Percentiles rank a stretch among this genome's conserved stretches.
Evolutionary conservation across 2,888 invertebrate species (phyloP).

Genomic region (Fragum sueziense): DNA sequence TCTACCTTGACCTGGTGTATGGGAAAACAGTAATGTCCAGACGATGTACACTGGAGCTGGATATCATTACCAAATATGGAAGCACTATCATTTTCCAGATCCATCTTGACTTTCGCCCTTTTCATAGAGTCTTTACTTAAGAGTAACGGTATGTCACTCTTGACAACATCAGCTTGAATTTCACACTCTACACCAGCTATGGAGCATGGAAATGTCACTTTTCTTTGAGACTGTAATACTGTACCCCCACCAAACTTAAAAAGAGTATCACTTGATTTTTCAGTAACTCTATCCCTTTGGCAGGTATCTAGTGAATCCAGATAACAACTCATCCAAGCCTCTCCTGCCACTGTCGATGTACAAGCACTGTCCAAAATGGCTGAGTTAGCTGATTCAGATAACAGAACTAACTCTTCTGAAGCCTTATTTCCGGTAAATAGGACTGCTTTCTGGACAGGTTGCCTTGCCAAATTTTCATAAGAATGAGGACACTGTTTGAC

Average conservation of each 20-base stretch:
- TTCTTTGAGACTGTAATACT: constrained; percentile 33
- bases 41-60: constrained; percentile 42
- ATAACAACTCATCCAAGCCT: constrained; percentile 46
- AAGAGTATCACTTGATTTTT: constrained; percentile 25
- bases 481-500: constrained; percentile 46
- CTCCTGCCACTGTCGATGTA: constrained; percentile 47
- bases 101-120: constrained; percentile 47
- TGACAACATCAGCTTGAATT: constrained; percentile 48
- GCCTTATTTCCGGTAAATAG: constrained; percentile 45
- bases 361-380: constrained; percentile 55
- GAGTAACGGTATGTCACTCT: constrained; percentile 44
- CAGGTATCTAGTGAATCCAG: constrained; percentile 34
- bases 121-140: constrained; percentile 50
- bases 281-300: constrained; percentile 16
- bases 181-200: constrained; percentile 41
- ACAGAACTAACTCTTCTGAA: constrained; percentile 30
- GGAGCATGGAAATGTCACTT: constrained; percentile 41
- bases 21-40: constrained; percentile 56
- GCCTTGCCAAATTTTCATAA: constrained; percentile 43
- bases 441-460: constrained; percentile 39
- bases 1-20: constrained; percentile 31
- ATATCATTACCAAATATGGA: constrained; percentile 53
- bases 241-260: constrained; percentile 55
- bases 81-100: constrained; percentile 55
- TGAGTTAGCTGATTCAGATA: constrained; percentile 45